Base-by-base conservation (phyloP, 2,888 invertebrate species). In the Euphydryas editha region DNA sequence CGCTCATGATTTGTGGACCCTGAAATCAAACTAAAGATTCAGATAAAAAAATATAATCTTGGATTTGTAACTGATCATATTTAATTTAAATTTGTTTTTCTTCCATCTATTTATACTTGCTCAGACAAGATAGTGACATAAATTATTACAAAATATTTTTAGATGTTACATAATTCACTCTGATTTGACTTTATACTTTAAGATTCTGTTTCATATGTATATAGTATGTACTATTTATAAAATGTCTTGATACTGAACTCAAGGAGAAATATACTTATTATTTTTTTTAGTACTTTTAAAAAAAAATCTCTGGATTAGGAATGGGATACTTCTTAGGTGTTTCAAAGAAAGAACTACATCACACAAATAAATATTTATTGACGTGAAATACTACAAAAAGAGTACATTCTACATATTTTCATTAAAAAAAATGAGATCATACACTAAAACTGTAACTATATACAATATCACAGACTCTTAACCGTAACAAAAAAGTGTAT, bases 291-390 rank as follows among this genome's bases (percentile, higher is more conserved):
- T n/a, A 17, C 17, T 10, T 15, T 17, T 36, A 17, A 17, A 1
- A 36, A 17, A 15, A 5, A 36, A n/a, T n/a, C 11, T n/a, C 17
- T 54, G 73, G 62, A 75, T 72, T 68, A 73, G 62, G 71, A 73
- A 69, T 69, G 62, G 72, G 73, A 72, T 71, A 58, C 68, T 64
- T 69, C 68, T 71, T 69, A 73, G 75, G 70, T 62, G 69, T 65
- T 65, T 69, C 58, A 77, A 78, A 78, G 75, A 78, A 88, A 85
- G 82, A 86, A 83, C 77, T 81, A 82, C 76, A 82, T 86, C 82
- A 85, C 85, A 82, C 73, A 84, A 82, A 89, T 84, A 88, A 71
- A 44, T 65, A 69, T 69, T 71, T 73, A 73, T 70, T 72, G 24
- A 65, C 47, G 65, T 63, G 67, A 58, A 67, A 67, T 54, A 57